phyloP scores from a whole-genome alignment of 2,797 vertebrate species.

The Gambelia wislizenii region DNA sequence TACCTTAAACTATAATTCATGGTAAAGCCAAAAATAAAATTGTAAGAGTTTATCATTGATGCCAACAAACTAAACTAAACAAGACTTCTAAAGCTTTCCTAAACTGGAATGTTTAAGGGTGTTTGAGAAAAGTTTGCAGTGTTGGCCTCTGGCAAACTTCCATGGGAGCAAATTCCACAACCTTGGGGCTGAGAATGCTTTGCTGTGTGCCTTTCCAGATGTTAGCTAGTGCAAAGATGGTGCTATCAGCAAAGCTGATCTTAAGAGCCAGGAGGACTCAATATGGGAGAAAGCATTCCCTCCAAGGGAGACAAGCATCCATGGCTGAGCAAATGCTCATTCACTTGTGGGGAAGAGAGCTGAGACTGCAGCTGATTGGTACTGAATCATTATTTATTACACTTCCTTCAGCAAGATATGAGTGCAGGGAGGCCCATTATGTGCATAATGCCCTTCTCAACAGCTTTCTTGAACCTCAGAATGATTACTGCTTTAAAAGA shows the following conservation, averaged over 20 bases:
- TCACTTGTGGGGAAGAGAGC: constrained; percentile 40
- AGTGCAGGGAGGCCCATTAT: neutral
- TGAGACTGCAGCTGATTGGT: neutral
- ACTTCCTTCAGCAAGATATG: neutral
- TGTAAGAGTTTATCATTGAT: neutral
- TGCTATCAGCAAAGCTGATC: neutral
- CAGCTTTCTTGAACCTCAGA: neutral
- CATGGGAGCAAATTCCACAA: constrained; percentile 10
- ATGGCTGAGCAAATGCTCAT: constrained; percentile 41
- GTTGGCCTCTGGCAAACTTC: neutral
- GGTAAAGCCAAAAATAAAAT: neutral
- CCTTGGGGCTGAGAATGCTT: constrained; percentile 15
- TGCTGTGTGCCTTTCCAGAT: constrained; percentile 25
- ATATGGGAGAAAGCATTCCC: neutral
- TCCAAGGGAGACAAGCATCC: constrained; percentile 38
- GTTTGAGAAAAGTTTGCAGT: constrained; percentile 10
- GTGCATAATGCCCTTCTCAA: neutral
- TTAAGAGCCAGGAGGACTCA: neutral
- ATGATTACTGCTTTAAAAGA: neutral
- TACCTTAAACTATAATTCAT: constrained; percentile 6
- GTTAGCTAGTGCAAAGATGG: constrained; percentile 2
- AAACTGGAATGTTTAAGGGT: neutral
- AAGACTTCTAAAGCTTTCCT: neutral
- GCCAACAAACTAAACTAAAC: neutral
- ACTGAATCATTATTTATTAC: neutral